Base-by-base conservation (phyloP, 2,888 invertebrate species). In the Labia minor region DNA sequence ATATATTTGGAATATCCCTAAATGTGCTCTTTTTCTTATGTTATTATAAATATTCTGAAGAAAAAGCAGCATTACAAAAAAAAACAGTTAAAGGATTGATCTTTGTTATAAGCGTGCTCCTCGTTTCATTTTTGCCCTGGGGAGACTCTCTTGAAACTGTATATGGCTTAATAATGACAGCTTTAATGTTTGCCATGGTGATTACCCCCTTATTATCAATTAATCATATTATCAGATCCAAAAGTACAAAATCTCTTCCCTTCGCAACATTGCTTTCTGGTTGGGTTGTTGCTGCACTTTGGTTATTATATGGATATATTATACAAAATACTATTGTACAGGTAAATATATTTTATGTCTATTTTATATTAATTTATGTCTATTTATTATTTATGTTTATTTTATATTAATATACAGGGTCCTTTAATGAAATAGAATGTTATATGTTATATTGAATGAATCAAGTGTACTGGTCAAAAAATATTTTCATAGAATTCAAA, bases 211-310 rank as follows among this genome's bases (percentile, higher is more conserved):
- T 92, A 1, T 78, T 87, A 18, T 83, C 83, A 73, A 74, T 90
- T 73, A 82, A 82, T 72, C 82, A 88, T 67, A 88, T 96, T 66
- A 85, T 96, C 33, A 81, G 80, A 74, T 88, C 88, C 16, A 86
- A 90, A 78, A 92, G 89, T 76, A 91, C 95, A 0, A 91, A 89
- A 69, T 86, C 87, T 37, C 81, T 97, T 77, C 95, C 95, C 3
- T 91, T 95, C 76, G 91, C 93, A 8, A 81, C 96, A 68, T 93
- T 94, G 73, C 78, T 91, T 37, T 87, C 90, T 71, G 93, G 90
- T 70, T 84, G 91, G 26, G 74, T 92, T 4, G 92, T 95, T 14
- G 84, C 88, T 20, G 81, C 84, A 70, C 83, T 87, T 75, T 94
- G 93, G 94, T 79, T 89, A 65, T 74, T 89, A 0, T 94, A 94